A percentile compares a stretch with the other conserved stretches of the same genome.
These are phyloP conservation scores for Pseudolaguvia tuberculata DNA, from an alignment of 2,113 vertebrate genomes.

Conservation along the genomic window DNA sequence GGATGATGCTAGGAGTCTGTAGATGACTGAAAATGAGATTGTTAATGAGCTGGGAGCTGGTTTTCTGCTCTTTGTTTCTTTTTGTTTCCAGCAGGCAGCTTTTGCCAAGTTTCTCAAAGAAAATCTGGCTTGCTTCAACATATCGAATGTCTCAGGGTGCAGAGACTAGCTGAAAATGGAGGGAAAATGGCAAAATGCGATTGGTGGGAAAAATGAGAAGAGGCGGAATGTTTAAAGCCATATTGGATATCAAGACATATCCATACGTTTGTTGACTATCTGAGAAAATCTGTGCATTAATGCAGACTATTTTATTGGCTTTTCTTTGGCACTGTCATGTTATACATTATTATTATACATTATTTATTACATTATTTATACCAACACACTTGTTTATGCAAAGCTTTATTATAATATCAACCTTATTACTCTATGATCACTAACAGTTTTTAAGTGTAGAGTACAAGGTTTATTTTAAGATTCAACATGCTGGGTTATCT, in stretches of 20 bases:
- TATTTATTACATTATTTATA: constrained; percentile 11
- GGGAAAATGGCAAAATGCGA: constrained; percentile 46
- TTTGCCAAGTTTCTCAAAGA: constrained; percentile 60
- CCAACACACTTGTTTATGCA: background rate
- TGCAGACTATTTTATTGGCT: background rate
- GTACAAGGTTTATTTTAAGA: background rate
- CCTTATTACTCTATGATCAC: background rate
- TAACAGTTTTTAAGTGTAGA: background rate
- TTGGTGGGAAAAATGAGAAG: constrained; percentile 22
- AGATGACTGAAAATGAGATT: constrained; percentile 58
- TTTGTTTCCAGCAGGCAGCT: constrained; percentile 61
- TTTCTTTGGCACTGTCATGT: background rate
- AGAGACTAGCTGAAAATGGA: constrained; percentile 61
- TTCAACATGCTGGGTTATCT: constrained; percentile 9
- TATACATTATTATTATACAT: background rate
- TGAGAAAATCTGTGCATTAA: background rate
- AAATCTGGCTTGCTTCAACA: constrained; percentile 61
- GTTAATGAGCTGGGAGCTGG: constrained; percentile 63
- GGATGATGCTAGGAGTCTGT: constrained; percentile 21
- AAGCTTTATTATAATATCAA: background rate
- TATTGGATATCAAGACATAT: constrained; percentile 55
- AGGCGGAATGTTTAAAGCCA: constrained; percentile 43
- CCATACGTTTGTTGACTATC: constrained; percentile 50
- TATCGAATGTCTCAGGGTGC: constrained; percentile 61
- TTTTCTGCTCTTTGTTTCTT: constrained; percentile 63